Evolutionary conservation across 1,140 invertebrate genomes (phyloP), one percentile per base, ranked within the genome.

Genomic region (Drosophila erecta): DNA sequence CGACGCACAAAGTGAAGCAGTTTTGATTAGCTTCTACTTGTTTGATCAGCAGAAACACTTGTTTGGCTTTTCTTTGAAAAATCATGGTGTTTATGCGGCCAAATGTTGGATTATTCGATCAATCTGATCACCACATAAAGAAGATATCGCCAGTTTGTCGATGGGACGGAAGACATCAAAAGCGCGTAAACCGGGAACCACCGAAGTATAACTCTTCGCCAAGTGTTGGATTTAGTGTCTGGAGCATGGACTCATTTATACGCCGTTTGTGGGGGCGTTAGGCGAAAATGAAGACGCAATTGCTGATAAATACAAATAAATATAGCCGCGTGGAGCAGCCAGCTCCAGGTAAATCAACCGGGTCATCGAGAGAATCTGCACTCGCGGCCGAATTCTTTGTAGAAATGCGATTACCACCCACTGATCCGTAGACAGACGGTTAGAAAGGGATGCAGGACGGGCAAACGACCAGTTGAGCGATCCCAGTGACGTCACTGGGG

Each of bases 271-370:
- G 60, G 78, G 50, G 66, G 74, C 64, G 60, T 60, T 57, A 56
- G 35, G 35, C 43, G 50, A 84, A 84, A 84, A 84, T 65, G 73
- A 72, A 83, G 65, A 51, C 83, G 83, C 79, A 86, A 62, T 87
- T 81, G 75, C 46, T 47, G 54, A 55, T 59, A 87, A 86, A 79
- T 67, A 76, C 79, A 79, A 86, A 86, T 86, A 86, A 86, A 87
- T 87, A 79, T 75, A 73, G 10, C 54, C 55, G 58, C 50, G 27
- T 20, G 20, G 49, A 47, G 64, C 64, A 87, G 75, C 33, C 33
- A 20, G 35, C n/a, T 30, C 10, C 30, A 37, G 75, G 77, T 80
- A 70, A 61, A 79, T 79, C 77, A 79, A 41, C 43, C 43, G 35
- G 43, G 44, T 60, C 47, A 70, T 81, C 54, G 83, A 43, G 71